Evolutionary conservation across 2,113 vertebrate genomes (phyloP).

Genomic region (Hemiscyllium ocellatum): DNA sequence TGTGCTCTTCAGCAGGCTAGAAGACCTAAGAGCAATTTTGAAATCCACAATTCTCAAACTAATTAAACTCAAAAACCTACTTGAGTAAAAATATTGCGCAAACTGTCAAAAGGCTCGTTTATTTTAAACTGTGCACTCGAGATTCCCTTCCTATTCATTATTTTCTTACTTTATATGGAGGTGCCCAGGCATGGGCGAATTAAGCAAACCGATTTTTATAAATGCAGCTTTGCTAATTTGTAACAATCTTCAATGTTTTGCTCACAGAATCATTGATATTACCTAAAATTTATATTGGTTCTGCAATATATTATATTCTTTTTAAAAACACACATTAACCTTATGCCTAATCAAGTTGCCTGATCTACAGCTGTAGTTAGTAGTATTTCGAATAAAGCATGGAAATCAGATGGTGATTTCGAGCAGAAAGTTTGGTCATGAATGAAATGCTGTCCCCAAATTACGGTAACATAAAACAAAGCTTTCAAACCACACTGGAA

Average conservation of each 20-base stretch:
- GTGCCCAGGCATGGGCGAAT: neutral
- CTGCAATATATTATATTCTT: neutral
- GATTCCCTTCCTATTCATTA: too few species aligned
- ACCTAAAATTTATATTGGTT: neutral
- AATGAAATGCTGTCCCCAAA: neutral
- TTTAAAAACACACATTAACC: neutral
- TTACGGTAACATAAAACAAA: neutral
- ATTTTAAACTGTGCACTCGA: too few species aligned
- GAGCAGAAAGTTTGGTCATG: neutral
- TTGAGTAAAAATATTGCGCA: too few species aligned
- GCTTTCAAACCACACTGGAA: constrained; percentile 15
- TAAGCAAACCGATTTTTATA: neutral
- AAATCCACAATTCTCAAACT: neutral
- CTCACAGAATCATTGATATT: neutral
- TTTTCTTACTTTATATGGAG: too few species aligned
- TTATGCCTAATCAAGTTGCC: neutral
- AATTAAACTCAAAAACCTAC: too few species aligned
- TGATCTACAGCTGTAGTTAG: constrained; percentile 14
- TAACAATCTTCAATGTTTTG: neutral
- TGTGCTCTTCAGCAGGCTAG: neutral
- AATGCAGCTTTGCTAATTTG: neutral
- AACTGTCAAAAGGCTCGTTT: too few species aligned
- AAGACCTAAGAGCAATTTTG: neutral
- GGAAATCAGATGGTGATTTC: neutral
- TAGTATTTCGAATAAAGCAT: neutral